Evolutionary conservation across 2,113 vertebrate species (phyloP).

Genomic region (Megalops atlanticus): DNA sequence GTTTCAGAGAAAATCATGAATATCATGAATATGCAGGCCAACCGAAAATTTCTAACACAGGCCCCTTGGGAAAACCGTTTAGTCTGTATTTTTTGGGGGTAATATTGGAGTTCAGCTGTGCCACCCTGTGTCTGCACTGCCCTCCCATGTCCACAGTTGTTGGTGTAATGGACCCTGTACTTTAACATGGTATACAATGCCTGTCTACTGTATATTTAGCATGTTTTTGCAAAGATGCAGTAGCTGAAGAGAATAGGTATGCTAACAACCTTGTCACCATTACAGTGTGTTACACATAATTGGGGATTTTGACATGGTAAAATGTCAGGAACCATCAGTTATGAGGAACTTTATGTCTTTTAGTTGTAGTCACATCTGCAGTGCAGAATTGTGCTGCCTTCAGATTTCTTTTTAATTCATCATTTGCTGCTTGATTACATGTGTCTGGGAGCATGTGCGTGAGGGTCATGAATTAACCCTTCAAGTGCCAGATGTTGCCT

Average conservation of each 20-base stretch:
- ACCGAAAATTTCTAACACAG: no score
- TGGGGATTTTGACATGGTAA: background rate
- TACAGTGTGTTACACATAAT: background rate
- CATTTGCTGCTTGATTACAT: background rate
- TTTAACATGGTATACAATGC: no score
- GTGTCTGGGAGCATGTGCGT: background rate
- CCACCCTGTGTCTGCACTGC: no score
- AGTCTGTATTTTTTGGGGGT: no score
- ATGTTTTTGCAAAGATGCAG: no score
- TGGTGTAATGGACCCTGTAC: no score
- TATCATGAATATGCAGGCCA: no score
- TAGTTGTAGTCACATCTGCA: background rate
- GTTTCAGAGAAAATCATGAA: no score
- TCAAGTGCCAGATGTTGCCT: background rate
- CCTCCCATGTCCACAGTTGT: no score
- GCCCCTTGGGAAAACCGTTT: no score
- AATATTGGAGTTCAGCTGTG: no score
- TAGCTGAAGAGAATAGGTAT: background rate
- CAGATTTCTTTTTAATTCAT: background rate
- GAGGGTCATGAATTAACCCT: background rate
- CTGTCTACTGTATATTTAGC: no score
- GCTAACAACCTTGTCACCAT: background rate
- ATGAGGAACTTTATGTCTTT: background rate
- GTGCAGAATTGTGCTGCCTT: background rate
- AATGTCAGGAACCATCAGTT: background rate